Base-by-base conservation (phyloP, 2,797 vertebrate species). In the Pyrocephalus nanus region DNA sequence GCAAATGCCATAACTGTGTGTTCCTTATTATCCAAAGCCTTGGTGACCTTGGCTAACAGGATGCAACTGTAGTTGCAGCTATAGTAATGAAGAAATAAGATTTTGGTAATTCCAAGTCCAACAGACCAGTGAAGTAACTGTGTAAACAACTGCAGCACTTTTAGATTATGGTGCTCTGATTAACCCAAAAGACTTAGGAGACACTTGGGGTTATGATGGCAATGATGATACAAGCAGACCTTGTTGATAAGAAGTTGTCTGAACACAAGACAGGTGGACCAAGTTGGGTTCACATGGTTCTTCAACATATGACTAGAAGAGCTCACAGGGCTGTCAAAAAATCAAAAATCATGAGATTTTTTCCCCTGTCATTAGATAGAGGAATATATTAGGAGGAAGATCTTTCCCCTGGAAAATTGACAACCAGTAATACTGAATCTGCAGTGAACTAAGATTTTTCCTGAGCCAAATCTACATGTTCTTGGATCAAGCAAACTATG, bases 231-330 rank as follows among this genome's bases (percentile, higher is more conserved):
- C 12, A 74, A 61, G 15, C 32, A 81, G 34, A 8, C 12, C 88
- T 81, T 83, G 29, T 67, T 84, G 15, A 30, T 50, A 55, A 64
- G 40, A 73, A 50, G 19, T 43, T 20, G 18, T 18, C 47, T 5
- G 10, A 80, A 36, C 17, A 42, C 25, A 51, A 42, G 17, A 22
- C 6, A 60, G 25, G 17, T 14, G 54, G 50, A 62, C 3, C 2
- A 1, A 1, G 5, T 0, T 42, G 36, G 17, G 26, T 74, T 45
- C 50, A 66, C 30, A 8, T 2, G 2, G 3, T 51, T 82, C 66
- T 77, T 80, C 12, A 15, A 3, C 8, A 32, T 6, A 20, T 25
- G 32, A 80, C 20, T 75, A 15, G 40, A 82, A 70, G 4, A 47
- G 21, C 61, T 80, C 26, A 43, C 4, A 26, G 11, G 15, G 12